Conservation (phyloP, 1,140 invertebrate species). For the Drosophila pachea region DNA sequence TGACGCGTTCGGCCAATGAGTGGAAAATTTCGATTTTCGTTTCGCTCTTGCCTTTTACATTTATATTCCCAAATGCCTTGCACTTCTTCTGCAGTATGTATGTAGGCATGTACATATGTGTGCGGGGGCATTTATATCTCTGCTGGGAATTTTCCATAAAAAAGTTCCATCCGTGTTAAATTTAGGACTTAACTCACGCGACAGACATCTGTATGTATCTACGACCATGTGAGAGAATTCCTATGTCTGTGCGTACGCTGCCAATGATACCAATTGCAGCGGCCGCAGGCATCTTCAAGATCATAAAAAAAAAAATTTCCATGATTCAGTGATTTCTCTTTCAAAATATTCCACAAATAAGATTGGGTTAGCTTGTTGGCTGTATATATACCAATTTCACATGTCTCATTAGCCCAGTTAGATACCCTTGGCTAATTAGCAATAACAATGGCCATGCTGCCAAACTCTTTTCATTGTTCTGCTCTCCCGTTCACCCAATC, state of each 20-base stretch:
- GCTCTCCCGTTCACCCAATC: too few relatives aligned
- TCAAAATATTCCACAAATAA: neutral
- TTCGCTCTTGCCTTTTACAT: conserved; percentile 44
- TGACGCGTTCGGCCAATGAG: conserved; percentile 42
- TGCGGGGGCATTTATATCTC: conserved; percentile 6
- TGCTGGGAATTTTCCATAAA: conserved; percentile 66
- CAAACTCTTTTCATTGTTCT: too few relatives aligned
- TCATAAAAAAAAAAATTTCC: neutral
- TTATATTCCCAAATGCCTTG: conserved; percentile 54
- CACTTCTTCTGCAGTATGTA: conserved; percentile 48
- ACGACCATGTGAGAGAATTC: conserved; percentile 2
- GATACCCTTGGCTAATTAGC: too few relatives aligned
- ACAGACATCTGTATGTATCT: conserved; percentile 16
- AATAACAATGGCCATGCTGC: too few relatives aligned
- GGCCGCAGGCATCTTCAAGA: neutral
- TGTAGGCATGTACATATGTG: conserved; percentile 17
- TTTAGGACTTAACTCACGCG: conserved; percentile 48
- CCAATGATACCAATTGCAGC: conserved; percentile 5
- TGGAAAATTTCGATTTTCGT: conserved; percentile 71
- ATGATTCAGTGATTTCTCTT: neutral
- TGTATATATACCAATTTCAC: neutral
- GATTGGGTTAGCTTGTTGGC: too few relatives aligned
- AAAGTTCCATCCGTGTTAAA: conserved; percentile 54
- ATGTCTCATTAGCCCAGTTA: too few relatives aligned
- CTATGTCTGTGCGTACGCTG: neutral